Conservation (phyloP, 2,797 vertebrate genomes). For the Sparidentex hasta region DNA sequence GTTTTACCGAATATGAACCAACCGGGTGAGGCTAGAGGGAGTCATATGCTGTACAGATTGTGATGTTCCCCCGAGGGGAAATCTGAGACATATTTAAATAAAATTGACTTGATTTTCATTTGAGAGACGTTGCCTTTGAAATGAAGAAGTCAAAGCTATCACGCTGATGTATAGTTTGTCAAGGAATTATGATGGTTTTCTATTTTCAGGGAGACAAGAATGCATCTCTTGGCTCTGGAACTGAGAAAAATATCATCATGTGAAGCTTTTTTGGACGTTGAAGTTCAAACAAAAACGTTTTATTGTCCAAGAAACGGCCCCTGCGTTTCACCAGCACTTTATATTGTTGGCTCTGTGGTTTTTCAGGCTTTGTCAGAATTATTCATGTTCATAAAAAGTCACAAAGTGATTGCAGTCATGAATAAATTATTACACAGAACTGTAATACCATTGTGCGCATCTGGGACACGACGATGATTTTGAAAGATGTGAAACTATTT, state of each 20-base stretch:
- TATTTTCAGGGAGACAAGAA: slow-evolving; percentile 10
- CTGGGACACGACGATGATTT: slow-evolving; percentile 23
- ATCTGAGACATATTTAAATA: neutral
- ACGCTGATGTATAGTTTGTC: neutral
- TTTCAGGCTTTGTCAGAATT: slow-evolving; percentile 9
- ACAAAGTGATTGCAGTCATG: slow-evolving; percentile 12
- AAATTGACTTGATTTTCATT: neutral
- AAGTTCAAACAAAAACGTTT: slow-evolving; percentile 23
- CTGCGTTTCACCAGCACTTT: slow-evolving; percentile 29
- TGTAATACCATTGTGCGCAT: slow-evolving; percentile 15
- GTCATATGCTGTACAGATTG: neutral
- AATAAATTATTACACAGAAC: slow-evolving; percentile 37
- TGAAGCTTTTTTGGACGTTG: slow-evolving; percentile 20
- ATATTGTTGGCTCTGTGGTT: slow-evolving; percentile 11
- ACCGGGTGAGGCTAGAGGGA: too few species aligned
- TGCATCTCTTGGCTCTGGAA: slow-evolving; percentile 14
- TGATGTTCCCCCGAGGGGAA: neutral
- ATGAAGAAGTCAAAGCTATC: neutral
- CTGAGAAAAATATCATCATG: slow-evolving; percentile 15
- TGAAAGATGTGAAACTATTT: slow-evolving; percentile 32
- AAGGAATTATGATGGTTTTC: neutral
- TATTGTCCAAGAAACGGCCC: neutral
- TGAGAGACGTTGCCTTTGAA: neutral
- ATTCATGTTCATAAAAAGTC: slow-evolving; percentile 22
- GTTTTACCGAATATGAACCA: neutral